Evolutionary conservation across 2,113 vertebrate species (phyloP).

Genomic region (Megalops atlanticus): DNA sequence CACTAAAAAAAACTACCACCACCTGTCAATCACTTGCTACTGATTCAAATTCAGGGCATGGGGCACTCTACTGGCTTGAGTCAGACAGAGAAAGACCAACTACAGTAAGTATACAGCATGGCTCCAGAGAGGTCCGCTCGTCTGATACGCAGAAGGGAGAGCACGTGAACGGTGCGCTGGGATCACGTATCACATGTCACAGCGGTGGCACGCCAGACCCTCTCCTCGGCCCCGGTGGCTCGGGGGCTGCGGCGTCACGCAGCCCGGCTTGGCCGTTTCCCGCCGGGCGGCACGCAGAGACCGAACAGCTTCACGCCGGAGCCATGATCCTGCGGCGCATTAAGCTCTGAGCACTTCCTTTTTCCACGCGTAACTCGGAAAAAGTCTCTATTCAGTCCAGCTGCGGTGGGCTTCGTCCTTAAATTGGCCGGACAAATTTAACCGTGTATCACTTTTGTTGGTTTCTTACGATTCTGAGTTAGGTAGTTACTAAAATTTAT

Average conservation of each 20-base stretch:
- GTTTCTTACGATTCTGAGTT: background rate
- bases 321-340: background rate
- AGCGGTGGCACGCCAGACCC: background rate
- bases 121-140: slow-evolving; percentile 28
- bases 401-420: background rate
- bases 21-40: slow-evolving; percentile 53
- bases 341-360: too few relatives aligned
- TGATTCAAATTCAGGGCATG: slow-evolving; percentile 46
- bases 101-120: slow-evolving; percentile 65
- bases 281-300: background rate
- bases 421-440: background rate
- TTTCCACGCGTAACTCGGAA: too few relatives aligned
- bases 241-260: background rate
- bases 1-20: slow-evolving; percentile 64
- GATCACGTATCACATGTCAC: slow-evolving; percentile 36
- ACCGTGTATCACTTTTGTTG: background rate
- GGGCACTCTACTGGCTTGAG: slow-evolving; percentile 60
- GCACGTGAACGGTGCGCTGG: slow-evolving; percentile 13
- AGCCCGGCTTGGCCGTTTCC: background rate
- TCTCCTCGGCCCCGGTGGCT: background rate
- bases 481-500: background rate
- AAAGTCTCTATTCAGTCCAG: background rate
- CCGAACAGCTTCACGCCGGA: background rate
- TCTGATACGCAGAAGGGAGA: slow-evolving; percentile 7
- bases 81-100: slow-evolving; percentile 72